Evolutionary conservation across 2,113 vertebrate species (phyloP), one percentile per base, ranked within the genome.

Genomic region (Rhegmatorhina hoffmannsi): DNA sequence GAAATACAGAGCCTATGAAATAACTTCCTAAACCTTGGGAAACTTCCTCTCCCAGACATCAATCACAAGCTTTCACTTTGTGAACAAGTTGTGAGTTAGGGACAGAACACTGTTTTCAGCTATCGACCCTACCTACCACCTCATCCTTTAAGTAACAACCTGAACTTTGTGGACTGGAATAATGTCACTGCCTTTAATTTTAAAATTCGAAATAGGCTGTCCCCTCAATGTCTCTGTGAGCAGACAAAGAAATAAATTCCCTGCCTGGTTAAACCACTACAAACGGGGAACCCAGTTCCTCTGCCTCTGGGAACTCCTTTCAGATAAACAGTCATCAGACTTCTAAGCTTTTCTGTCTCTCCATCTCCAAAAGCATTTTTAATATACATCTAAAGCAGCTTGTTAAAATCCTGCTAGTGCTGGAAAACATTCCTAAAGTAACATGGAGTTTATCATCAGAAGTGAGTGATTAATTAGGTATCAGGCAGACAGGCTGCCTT

Each of bases 281-380:
- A 0, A 89, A 92, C 2, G 17, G 50, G 7, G 66, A 87, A 74
- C 56, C 26, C 66, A 49, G 78, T 62, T 90, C 40, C 58, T 87
- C 49, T 36, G 28, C 84, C 69, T 33, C 74, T 64, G 33, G 88
- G 69, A 92, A 69, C 23, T 87, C 50, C 80, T 85, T 46, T 44
- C 79, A 97, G 89, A 94, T 94, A 91, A 97, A 96, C 76, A 33
- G 62, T 78, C 92, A 94, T 92, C 90, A 85, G 86, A 93, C 88
- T 85, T 76, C 52, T 74, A 40, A 93, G 87, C 66, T 97, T 89
- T 98, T 97, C 90, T 84, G 88, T 55, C 74, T 95, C 92, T 92
- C 53, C 28, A 47, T 63, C 68, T 91, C 89, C 85, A 89, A 96
- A 96, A 96, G 74, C 63, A 59, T 92, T 96, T 95, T 96, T 91